Evolutionary conservation across 2,888 invertebrate genomes (phyloP).

Genomic region (Lasioglossum calceatum): DNA sequence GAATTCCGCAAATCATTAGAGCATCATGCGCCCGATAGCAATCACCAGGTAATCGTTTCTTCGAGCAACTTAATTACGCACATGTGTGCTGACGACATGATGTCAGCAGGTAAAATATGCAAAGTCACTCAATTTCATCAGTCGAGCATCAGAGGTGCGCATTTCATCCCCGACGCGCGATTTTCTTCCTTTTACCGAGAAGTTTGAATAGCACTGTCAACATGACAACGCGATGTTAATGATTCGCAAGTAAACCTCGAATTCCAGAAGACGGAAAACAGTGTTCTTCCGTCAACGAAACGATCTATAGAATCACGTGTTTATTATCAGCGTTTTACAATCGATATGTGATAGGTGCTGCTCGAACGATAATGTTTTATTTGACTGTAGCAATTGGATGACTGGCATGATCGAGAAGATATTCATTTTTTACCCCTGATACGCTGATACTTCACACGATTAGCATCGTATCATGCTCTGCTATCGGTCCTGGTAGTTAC

Average conservation of each 20-base stretch:
- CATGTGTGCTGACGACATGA: background rate
- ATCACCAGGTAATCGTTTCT: background rate
- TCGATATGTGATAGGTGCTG: background rate
- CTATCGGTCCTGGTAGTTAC: background rate
- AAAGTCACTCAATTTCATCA: background rate
- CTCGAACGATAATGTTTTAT: background rate
- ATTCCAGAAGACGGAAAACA: background rate
- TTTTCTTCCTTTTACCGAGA: background rate
- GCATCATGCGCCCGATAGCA: background rate
- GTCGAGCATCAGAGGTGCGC: too few relatives aligned
- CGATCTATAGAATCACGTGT: background rate
- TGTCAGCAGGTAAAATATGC: background rate
- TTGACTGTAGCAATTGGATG: rapidly evolving
- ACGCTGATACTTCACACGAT: background rate
- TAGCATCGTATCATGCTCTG: background rate
- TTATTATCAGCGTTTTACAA: background rate
- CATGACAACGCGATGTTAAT: background rate
- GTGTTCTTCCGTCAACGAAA: background rate
- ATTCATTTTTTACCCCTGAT: background rate
- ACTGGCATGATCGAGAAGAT: background rate
- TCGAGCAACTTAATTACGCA: background rate
- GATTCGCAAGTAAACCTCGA: background rate
- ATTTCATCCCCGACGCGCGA: background rate
- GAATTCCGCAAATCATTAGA: background rate
- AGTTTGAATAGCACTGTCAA: background rate